Evolutionary conservation across 2,888 invertebrate genomes (phyloP).

Genomic region (Neocrepidodera transversa): DNA sequence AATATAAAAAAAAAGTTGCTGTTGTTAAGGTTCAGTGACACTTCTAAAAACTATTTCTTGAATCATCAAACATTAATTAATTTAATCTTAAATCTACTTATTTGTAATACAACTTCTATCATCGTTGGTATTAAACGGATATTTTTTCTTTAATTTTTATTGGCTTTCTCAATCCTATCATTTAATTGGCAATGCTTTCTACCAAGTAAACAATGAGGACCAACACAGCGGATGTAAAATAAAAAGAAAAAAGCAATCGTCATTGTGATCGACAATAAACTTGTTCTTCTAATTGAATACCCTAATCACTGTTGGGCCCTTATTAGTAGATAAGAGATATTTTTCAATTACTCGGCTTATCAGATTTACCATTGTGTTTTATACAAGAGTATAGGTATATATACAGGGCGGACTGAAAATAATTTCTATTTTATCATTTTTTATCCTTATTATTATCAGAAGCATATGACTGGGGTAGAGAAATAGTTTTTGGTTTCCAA

Average conservation of each 20-base stretch:
- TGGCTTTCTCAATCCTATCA: slow-evolving; percentile 3
- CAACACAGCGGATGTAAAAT: not conserved
- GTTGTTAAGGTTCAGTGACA: no score
- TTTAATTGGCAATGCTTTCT: slow-evolving; percentile 15
- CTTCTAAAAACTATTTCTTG: no score
- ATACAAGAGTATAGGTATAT: not conserved
- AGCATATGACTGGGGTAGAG: no score
- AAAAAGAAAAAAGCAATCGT: not conserved
- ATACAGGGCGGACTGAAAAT: not conserved
- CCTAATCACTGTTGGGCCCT: slow-evolving; percentile 7
- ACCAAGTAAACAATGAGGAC: slow-evolving; percentile 9
- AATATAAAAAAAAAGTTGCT: no score
- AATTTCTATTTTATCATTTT: no score
- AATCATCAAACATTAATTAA: no score
- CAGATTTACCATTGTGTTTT: slow-evolving; percentile 45
- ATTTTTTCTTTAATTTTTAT: not conserved
- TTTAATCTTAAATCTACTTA: no score
- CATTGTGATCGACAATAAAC: slow-evolving; percentile 1
- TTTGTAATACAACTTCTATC: no score
- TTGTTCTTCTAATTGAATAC: slow-evolving; percentile 19
- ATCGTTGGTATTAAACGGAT: no score
- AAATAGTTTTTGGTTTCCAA: no score
- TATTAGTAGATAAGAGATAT: slow-evolving; percentile 32
- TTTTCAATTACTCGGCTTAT: slow-evolving; percentile 49
- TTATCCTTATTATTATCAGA: no score